Percentiles rank a stretch among this genome's conserved stretches.
Conservation (phyloP, 1,140 invertebrate genomes). For the Colletes latitarsis region DNA sequence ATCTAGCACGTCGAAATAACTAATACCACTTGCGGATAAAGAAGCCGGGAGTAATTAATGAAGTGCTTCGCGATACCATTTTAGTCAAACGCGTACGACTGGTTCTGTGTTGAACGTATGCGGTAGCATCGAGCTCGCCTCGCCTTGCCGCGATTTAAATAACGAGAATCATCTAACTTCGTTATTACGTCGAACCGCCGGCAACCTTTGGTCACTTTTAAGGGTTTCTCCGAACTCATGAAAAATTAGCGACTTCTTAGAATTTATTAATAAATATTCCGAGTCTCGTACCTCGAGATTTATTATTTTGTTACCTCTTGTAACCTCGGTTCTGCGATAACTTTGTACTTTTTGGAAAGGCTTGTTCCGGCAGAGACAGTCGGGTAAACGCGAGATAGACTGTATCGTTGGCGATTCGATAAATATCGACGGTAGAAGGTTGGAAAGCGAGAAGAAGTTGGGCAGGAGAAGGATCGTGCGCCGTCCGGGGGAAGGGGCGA, state of each 20-base stretch:
- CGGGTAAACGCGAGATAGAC: no score
- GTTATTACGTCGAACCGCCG: neutral
- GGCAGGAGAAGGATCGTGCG: constrained; percentile 1
- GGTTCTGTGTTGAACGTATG: constrained; percentile 16
- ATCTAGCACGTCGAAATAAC: constrained; percentile 60
- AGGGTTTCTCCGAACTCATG: no score
- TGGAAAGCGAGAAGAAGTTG: no score
- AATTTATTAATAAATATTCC: no score
- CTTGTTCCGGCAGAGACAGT: no score
- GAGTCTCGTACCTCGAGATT: no score
- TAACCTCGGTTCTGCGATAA: no score
- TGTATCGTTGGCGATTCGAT: no score
- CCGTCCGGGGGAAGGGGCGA: neutral
- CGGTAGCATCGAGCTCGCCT: neutral
- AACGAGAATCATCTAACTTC: neutral
- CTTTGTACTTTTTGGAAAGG: no score
- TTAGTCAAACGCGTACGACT: constrained; percentile 50
- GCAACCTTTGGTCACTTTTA: neutral
- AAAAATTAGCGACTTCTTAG: no score
- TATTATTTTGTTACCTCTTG: no score
- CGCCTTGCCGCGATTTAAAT: constrained; percentile 11
- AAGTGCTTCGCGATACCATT: constrained; percentile 52
- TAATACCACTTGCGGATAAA: constrained; percentile 48
- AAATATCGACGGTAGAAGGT: no score
- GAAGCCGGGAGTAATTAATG: constrained; percentile 51